These are phyloP conservation scores for Chelon labrosus DNA, from an alignment of 2,797 vertebrate genomes.

Conservation along the genomic window DNA sequence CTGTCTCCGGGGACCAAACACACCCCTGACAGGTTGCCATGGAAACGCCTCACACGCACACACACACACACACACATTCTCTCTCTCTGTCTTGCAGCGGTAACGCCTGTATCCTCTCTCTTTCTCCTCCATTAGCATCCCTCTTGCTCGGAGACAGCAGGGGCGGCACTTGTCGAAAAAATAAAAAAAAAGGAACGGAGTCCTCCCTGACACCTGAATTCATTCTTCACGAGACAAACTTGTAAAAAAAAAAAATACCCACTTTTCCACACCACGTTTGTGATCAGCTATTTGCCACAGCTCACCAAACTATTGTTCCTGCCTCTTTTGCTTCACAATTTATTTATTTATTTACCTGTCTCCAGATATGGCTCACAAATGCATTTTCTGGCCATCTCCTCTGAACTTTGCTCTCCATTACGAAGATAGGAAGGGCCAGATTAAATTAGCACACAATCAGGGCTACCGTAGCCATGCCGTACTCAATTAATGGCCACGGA, in stretches of 20 bases:
- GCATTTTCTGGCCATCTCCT: slow-evolving; percentile 12
- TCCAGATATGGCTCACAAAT: slow-evolving; percentile 23
- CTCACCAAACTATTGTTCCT: slow-evolving; percentile 19
- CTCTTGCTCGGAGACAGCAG: slow-evolving; percentile 57
- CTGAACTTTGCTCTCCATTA: slow-evolving; percentile 61
- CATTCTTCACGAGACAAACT: slow-evolving; percentile 31
- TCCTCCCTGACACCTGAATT: slow-evolving; percentile 15
- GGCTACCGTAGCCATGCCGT: slow-evolving; percentile 36
- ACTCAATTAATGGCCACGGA: slow-evolving; percentile 63
- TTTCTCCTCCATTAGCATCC: slow-evolving; percentile 71
- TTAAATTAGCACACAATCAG: slow-evolving; percentile 68
- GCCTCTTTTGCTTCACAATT: too few species aligned
- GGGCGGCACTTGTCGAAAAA: slow-evolving; percentile 18
- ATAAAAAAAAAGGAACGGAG: slow-evolving; percentile 17
- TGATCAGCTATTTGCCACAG: slow-evolving; percentile 10
- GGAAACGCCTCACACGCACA: slow-evolving; percentile 68
- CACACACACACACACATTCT: slow-evolving; percentile 28
- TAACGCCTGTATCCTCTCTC: slow-evolving; percentile 71
- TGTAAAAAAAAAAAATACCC: not conserved
- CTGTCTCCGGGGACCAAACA: slow-evolving; percentile 80
- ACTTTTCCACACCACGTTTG: slow-evolving; percentile 13
- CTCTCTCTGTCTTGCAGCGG: slow-evolving; percentile 62
- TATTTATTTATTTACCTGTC: slow-evolving; percentile 7
- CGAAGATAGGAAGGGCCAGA: slow-evolving; percentile 43
- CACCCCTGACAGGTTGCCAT: slow-evolving; percentile 83